Evolutionary conservation across 2,113 vertebrate genomes (phyloP), one percentile per base, ranked within the genome.

Genomic region (Toxotes jaculatrix): DNA sequence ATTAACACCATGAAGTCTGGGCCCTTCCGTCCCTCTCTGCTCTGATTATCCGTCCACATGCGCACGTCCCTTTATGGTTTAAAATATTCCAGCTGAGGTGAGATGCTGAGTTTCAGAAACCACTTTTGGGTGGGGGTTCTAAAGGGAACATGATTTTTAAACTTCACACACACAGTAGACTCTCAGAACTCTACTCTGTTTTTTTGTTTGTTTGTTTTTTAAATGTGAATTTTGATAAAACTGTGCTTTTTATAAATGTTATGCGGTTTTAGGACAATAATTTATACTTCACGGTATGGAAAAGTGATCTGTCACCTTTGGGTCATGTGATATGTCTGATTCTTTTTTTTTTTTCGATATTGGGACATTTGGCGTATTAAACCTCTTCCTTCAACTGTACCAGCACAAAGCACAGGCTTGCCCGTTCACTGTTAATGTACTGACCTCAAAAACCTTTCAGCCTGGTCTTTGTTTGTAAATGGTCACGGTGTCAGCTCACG

Each of bases 201-300:
- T 16, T 47, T 17, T 4, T 47, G 16, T 47, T 47, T 45, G 9
- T 3, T 21, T 66, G 59, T 8, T 74, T 83, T 78, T 66, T 55
- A 13, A 56, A 79, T 82, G 36, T 80, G 56, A 71, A 79, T 91
- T 92, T 83, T 88, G 59, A 83, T 89, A 74, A 78, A 74, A 77
- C 19, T 66, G 47, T 71, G 53, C 34, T 73, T 91, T 92, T 89
- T 78, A 73, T 51, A 87, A 79, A 70, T 43, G 43, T 51, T 82
- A 81, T 88, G 72, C 34, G 47, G 71, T 82, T 45, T 82, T 45
- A 61, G 82, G 49, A 74, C 45, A 56, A 74, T 72, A 40, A 67
- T 86, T 67, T 67, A 60, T 57, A 66, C 72, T 65, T 83, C 60
- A 79, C 32, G 80, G 59, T 61, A 53, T 60, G 84, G 64, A 69